These are phyloP conservation scores for Cheiracanthium punctorium DNA, from an alignment of 2,888 invertebrate genomes.

Conservation along the genomic window DNA sequence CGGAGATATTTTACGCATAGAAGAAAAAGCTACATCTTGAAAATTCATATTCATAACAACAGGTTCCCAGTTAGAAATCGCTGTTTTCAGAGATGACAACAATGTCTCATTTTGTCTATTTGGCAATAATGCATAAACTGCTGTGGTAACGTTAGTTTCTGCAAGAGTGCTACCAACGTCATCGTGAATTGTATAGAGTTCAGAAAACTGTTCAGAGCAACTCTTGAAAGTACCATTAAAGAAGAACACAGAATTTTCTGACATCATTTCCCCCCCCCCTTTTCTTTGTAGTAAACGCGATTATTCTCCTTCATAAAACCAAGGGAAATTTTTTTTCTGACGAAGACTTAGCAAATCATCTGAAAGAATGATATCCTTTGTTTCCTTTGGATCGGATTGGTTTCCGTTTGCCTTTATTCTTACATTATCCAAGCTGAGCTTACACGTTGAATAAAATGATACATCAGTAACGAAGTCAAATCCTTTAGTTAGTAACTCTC, in stretches of 20 bases:
- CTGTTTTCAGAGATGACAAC: background rate
- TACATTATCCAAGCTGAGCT: too few species aligned
- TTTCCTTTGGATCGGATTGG: too few species aligned
- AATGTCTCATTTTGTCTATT: background rate
- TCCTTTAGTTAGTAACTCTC: too few species aligned
- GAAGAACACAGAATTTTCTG: background rate
- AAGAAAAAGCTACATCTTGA: background rate
- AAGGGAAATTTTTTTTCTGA: too few species aligned
- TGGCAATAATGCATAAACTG: background rate
- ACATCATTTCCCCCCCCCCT: background rate
- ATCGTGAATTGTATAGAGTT: background rate
- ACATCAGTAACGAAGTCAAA: too few species aligned
- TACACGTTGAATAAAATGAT: too few species aligned
- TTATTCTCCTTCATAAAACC: too few species aligned
- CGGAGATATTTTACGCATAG: background rate
- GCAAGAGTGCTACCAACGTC: background rate
- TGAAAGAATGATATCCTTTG: too few species aligned
- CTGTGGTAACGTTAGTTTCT: background rate
- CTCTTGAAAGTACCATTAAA: constrained; percentile 17
- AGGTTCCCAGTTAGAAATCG: background rate
- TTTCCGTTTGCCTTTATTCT: too few species aligned
- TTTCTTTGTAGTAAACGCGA: too few species aligned
- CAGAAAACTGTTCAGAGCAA: background rate
- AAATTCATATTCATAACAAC: background rate
- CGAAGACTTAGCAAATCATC: too few species aligned